Conservation (phyloP, 2,888 invertebrate genomes). For the Fragum sueziense region DNA sequence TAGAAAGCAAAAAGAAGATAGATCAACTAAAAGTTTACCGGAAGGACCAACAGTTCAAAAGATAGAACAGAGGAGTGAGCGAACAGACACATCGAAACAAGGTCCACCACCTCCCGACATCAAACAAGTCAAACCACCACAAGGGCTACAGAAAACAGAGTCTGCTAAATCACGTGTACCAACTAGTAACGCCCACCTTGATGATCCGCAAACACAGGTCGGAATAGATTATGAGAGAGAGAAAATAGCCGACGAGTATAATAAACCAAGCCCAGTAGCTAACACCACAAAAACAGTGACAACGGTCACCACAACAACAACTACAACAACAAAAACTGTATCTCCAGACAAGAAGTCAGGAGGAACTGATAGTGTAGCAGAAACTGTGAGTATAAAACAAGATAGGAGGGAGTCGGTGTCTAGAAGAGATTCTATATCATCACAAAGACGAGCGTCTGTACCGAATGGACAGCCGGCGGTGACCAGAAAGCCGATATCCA, state of each 20-base stretch:
- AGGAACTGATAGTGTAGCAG: not conserved
- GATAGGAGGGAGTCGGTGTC: not conserved
- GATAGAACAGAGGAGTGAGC: not conserved
- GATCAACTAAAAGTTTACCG: not conserved
- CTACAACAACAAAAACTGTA: conserved; percentile 13
- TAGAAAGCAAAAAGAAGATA: not conserved
- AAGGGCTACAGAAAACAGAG: not conserved
- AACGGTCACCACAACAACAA: conserved; percentile 4
- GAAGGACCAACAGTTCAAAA: not conserved
- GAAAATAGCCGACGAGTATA: conserved; percentile 5
- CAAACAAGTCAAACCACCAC: conserved; percentile 3
- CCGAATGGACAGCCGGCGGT: not conserved
- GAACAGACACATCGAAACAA: not conserved
- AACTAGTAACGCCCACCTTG: conserved; percentile 36
- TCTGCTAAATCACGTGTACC: not conserved
- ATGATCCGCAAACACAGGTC: conserved; percentile 51
- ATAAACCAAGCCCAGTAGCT: conserved; percentile 11
- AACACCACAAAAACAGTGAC: conserved; percentile 6
- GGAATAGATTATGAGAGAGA: conserved; percentile 41
- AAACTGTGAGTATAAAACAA: conserved; percentile 1
- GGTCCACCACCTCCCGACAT: conserved; percentile 5
- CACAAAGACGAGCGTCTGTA: not conserved
- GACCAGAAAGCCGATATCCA: not conserved
- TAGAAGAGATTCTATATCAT: not conserved
- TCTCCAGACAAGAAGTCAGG: conserved; percentile 7